Percentiles rank a stretch among this genome's conserved stretches.
These are phyloP conservation scores for Hydraecia micacea DNA, from an alignment of 2,888 invertebrate genomes.

Conservation along the genomic window DNA sequence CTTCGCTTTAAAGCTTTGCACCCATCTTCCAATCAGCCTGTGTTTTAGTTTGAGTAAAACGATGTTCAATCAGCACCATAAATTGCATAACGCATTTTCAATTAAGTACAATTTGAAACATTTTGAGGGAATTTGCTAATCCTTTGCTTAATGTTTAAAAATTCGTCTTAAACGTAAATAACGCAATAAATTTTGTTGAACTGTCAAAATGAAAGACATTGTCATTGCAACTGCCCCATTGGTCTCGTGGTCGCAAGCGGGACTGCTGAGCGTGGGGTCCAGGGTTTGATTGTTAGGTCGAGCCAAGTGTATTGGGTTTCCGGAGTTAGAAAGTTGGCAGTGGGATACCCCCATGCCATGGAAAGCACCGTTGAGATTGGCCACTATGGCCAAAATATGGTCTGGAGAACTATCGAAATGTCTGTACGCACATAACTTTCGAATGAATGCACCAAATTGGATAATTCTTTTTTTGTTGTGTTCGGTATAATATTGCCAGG, in stretches of 20 bases:
- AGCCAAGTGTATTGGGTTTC: background rate
- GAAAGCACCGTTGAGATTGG: too few species aligned
- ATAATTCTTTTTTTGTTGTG: too few species aligned
- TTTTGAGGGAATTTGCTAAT: background rate
- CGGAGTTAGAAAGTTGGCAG: background rate
- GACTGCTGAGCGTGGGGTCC: background rate
- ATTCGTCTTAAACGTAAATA: background rate
- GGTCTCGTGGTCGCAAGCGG: background rate
- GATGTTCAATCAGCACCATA: background rate
- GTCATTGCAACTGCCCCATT: background rate
- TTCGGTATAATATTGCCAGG: too few species aligned
- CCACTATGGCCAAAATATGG: too few species aligned
- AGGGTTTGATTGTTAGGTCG: background rate
- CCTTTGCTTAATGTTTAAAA: background rate
- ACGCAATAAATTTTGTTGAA: background rate
- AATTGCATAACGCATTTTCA: background rate
- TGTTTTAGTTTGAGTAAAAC: slow-evolving; percentile 35
- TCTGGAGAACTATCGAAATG: too few species aligned
- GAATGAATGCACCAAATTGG: too few species aligned
- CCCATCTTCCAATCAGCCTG: too few species aligned
- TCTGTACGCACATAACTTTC: too few species aligned
- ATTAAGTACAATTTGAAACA: background rate
- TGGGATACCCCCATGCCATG: too few species aligned
- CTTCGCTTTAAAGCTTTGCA: too few species aligned
- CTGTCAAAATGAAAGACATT: background rate